Evolutionary conservation across 1,140 invertebrate genomes (phyloP), one percentile per base, ranked within the genome.

Genomic region (Drosophila burlai): DNA sequence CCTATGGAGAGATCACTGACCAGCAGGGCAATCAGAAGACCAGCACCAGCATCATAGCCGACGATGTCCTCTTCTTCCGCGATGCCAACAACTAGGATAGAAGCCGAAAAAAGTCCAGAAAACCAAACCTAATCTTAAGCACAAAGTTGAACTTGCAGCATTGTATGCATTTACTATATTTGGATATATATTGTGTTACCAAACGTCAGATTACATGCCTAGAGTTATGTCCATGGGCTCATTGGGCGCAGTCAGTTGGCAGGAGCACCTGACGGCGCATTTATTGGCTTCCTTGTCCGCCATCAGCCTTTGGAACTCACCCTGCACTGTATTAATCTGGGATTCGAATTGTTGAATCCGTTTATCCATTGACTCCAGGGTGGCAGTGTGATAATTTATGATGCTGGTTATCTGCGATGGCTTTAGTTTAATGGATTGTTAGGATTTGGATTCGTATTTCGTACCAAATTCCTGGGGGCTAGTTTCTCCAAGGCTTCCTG

Each of bases 1-100:
- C 95, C 29, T 98, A 99, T 93, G 97, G 97, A 38, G 97, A 98
- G 94, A 94, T 97, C 6, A 97, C 96, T 92, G 95, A 97, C 80
- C 95, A 96, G 73, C 94, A 95, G 81, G 97, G 97, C n/a, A 95
- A 95, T 81, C 84, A 95, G 36, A 95, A 95, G 91, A 92, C 94
- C 7, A 96, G 96, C 40, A 97, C 97, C 9, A 96, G 97, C 34
- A 95, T 99, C 61, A 95, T 98, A 81, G 98, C 97, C 24, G 97
- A 98, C 91, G 97, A 98, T 91, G 94, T 98, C 11, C 96, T 98
- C 92, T 98, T 97, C 93, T 97, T 98, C 78, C 87, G 87, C 24
- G 91, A 92, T 61, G 68, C 84, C 50, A 74, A 72, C 16, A 81
- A 87, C 47, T 91, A 83, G 63, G 0, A 31, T 49, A 24, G 15